Evolutionary conservation across 2,888 invertebrate species (phyloP), one percentile per base, ranked within the genome.

Genomic region (Koerneria pararmatus): DNA sequence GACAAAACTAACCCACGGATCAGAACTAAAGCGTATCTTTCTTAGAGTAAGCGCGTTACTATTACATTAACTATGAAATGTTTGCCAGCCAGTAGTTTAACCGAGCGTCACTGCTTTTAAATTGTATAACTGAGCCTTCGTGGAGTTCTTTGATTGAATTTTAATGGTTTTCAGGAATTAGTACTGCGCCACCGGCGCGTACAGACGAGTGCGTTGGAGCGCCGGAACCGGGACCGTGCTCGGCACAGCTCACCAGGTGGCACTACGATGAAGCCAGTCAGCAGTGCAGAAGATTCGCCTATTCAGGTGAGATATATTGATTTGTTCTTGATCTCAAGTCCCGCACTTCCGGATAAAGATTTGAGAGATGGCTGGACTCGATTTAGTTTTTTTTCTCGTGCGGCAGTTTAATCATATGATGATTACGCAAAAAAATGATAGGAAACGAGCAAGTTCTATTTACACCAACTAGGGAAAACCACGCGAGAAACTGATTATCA

Each of bases 181-280:
- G 71, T 57, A 65, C 72, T 4, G 76, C 79, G 19, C 59, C 71
- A 2, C 59, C 72, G 29, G 67, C 70, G 22, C 70, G 66, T 54
- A 72, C 73, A 19, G 77, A 79, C 56, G 78, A 80, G 60, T 82
- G 82, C 62, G 69, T 72, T 6, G 80, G 77, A 22, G 71, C 62
- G 8, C 61, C 74, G 15, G 70, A 73, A 22, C 51, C 75, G 1
- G 82, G 82, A 5, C 82, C 82, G 5, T 82, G 82, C 72, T 64
- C 69, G 15, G 71, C 76, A 8, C 56, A 61, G 31, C 65, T 77
- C 46, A 59, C 64, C 19, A 67, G 78, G 15, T 82, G 78, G 78
- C 78, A 71, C 71, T 83, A 78, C 70, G 75, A 80, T 63, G 79
- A 78, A 41, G 57, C 67, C 34, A 66, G 66, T 8, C 73, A 73